Conservation (phyloP, 2,797 vertebrate species). For the Periparus ater region DNA sequence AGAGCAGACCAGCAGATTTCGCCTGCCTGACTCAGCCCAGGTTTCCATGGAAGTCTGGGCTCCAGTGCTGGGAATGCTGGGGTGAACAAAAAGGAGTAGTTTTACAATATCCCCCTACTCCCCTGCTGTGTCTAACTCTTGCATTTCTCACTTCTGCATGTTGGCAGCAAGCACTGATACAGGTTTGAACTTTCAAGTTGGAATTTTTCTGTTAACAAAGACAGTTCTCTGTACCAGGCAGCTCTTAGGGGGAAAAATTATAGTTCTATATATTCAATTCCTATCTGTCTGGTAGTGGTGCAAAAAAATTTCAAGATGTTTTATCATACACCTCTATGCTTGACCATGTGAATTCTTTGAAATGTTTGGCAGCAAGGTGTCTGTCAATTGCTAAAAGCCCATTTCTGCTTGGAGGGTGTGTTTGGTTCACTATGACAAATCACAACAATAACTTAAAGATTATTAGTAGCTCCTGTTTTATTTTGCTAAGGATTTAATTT, state of each 20-base stretch:
- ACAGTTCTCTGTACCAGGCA: not conserved
- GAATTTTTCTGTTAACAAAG: slow-evolving; percentile 4
- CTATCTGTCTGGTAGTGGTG: not conserved
- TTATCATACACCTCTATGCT: not conserved
- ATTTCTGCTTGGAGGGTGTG: not conserved
- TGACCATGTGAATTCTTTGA: not conserved
- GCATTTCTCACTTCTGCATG: not conserved
- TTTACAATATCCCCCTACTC: not conserved
- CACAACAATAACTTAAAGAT: not conserved
- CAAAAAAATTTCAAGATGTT: not conserved
- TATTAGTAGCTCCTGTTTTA: not conserved
- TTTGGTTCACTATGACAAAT: not conserved
- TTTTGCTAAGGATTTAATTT: not conserved
- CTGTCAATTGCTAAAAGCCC: not conserved
- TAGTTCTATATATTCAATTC: not conserved
- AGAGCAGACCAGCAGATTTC: not conserved
- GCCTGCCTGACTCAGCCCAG: not conserved
- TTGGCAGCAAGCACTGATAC: not conserved
- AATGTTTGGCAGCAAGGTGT: not conserved
- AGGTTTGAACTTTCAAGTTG: slow-evolving; percentile 6
- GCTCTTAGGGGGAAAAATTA: not conserved
- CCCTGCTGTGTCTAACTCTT: not conserved
- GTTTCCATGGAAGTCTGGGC: not conserved
- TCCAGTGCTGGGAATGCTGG: not conserved
- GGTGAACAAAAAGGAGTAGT: not conserved